Evolutionary conservation across 1,140 invertebrate species (phyloP).

Genomic region (Drosophila suzukii): DNA sequence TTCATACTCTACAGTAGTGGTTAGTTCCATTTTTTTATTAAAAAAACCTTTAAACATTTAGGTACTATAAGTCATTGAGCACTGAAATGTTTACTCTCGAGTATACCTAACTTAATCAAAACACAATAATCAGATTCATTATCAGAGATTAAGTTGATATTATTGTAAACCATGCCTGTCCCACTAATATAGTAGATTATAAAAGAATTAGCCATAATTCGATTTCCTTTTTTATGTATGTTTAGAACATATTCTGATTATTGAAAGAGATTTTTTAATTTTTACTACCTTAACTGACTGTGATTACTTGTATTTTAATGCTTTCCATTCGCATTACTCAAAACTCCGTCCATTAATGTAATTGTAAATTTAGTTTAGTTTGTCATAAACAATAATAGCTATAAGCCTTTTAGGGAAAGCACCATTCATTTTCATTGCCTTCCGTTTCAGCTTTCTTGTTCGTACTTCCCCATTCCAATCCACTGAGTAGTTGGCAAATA

Average conservation of each 20-base stretch:
- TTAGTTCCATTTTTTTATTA: slow-evolving; percentile 2
- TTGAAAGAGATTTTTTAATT: background rate
- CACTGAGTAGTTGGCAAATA: slow-evolving; percentile 26
- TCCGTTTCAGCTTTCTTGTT: slow-evolving; percentile 3
- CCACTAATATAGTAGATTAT: slow-evolving; percentile 1
- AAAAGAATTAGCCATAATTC: slow-evolving; percentile 3
- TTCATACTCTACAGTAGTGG: background rate
- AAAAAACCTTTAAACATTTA: background rate
- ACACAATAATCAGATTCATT: slow-evolving; percentile 1
- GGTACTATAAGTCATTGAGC: background rate
- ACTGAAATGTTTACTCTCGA: background rate
- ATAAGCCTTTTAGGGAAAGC: slow-evolving; percentile 16
- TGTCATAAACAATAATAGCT: slow-evolving; percentile 7
- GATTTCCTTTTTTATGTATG: background rate
- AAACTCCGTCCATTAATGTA: background rate
- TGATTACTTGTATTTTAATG: background rate
- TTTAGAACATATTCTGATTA: background rate
- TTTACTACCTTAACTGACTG: too few species aligned
- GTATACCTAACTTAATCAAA: slow-evolving; percentile 10
- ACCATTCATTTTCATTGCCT: slow-evolving; percentile 5
- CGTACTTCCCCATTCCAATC: slow-evolving; percentile 7
- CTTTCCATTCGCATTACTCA: background rate
- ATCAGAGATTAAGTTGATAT: slow-evolving; percentile 25
- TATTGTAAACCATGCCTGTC: slow-evolving; percentile 7
- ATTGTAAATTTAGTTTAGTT: background rate